Conservation (phyloP, 1,140 invertebrate genomes). For the Drosophila setifemur region DNA sequence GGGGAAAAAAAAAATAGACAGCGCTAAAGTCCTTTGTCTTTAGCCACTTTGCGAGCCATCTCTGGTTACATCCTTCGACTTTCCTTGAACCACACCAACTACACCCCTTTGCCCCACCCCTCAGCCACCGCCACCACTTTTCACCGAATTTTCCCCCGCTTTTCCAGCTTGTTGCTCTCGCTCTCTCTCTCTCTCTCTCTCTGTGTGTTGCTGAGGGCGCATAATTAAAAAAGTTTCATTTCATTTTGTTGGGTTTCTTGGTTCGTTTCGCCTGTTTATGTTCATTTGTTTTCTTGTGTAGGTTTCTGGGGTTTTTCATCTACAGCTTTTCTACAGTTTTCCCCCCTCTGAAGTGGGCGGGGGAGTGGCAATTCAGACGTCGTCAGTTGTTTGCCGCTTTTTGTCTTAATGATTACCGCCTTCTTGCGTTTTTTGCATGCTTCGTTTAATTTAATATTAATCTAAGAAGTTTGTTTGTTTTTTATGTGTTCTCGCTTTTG, state of each 20-base stretch:
- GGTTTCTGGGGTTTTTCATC: conserved; percentile 67
- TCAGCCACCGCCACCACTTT: neutral
- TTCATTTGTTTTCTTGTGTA: conserved; percentile 80
- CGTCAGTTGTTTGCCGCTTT: conserved; percentile 35
- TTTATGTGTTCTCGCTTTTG: conserved; percentile 29
- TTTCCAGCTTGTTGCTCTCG: conserved; percentile 28
- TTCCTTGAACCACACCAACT: neutral
- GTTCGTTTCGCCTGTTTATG: conserved; percentile 79
- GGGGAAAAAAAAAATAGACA: conserved; percentile 27
- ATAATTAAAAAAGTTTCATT: conserved; percentile 82
- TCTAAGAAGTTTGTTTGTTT: conserved; percentile 75
- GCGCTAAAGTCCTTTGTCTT: conserved; percentile 65
- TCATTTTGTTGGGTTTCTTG: conserved; percentile 82
- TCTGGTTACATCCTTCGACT: conserved; percentile 39
- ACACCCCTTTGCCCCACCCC: neutral
- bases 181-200: too few relatives aligned
- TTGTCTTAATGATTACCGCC: conserved; percentile 73
- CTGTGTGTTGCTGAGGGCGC: conserved; percentile 59
- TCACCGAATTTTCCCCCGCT: neutral
- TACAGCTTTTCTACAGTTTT: neutral
- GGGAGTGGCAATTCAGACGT: conserved; percentile 17
- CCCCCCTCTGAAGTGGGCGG: neutral
- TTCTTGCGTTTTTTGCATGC: conserved; percentile 75
- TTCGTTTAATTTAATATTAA: conserved; percentile 82
- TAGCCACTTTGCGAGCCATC: conserved; percentile 65